Conservation (phyloP, 2,888 invertebrate species). For the Ethmia dodecea region DNA sequence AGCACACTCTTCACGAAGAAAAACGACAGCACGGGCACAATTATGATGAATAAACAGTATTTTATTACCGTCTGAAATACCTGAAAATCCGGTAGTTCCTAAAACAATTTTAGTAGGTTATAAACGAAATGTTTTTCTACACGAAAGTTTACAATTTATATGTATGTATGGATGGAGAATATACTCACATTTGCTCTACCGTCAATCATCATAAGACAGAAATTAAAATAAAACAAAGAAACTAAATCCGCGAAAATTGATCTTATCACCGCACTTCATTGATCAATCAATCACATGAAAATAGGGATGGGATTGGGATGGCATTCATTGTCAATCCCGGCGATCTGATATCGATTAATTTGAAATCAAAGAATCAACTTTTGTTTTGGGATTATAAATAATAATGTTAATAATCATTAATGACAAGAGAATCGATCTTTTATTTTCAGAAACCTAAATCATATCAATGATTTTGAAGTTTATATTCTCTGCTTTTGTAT, state of each 20-base stretch:
- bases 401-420: too few species aligned
- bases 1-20: slow-evolving; percentile 82
- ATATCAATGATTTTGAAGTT: too few species aligned
- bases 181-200: slow-evolving; percentile 71
- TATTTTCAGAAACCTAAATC: too few species aligned
- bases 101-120: slow-evolving; percentile 39
- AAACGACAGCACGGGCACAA: slow-evolving; percentile 86
- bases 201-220: slow-evolving; percentile 67
- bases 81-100: slow-evolving; percentile 83
- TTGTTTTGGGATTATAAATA: too few species aligned
- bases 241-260: slow-evolving; percentile 18
- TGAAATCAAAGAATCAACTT: too few species aligned
- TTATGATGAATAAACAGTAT: slow-evolving; percentile 86
- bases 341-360: too few species aligned
- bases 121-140: not conserved
- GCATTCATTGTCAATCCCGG: too few species aligned
- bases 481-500: too few species aligned
- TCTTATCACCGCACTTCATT: slow-evolving; percentile 23
- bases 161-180: not conserved
- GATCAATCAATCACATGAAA: slow-evolving; percentile 23
- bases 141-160: not conserved
- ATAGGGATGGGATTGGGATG: not conserved
- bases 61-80: slow-evolving; percentile 86
- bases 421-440: too few species aligned
- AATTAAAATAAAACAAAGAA: slow-evolving; percentile 42